Percentiles rank a stretch among this genome's conserved stretches.
Conservation (phyloP, 1,140 invertebrate genomes). For the Drosophila ogumai region DNA sequence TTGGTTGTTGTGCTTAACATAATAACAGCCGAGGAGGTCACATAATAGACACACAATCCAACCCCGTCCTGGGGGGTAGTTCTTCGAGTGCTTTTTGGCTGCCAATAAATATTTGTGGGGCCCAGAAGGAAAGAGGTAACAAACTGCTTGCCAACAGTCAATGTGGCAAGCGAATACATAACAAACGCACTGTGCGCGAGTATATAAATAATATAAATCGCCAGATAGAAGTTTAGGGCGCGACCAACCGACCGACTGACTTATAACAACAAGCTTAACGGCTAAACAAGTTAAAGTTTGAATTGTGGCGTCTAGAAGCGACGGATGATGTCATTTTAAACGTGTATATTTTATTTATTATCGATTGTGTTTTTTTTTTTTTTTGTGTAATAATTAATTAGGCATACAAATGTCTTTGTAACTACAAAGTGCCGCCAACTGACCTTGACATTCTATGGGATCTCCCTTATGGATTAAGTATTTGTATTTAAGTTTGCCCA, state of each 20-base stretch:
- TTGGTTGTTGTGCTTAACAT: conserved; percentile 81
- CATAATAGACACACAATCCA: conserved; percentile 57
- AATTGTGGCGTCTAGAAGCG: conserved; percentile 38
- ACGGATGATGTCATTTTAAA: conserved; percentile 71
- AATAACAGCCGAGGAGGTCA: conserved; percentile 77
- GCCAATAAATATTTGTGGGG: conserved; percentile 66
- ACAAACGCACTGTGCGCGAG: conserved; percentile 66
- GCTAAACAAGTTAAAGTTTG: conserved; percentile 64
- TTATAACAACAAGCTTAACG: conserved; percentile 48
- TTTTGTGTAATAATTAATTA: conserved; percentile 75
- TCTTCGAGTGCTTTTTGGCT: conserved; percentile 67
- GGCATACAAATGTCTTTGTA: conserved; percentile 53
- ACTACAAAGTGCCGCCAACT: conserved; percentile 43
- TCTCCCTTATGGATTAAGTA: conserved; percentile 1
- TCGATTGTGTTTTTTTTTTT: conserved; percentile 63
- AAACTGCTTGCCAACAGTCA: conserved; percentile 73
- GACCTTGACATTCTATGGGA: conserved; percentile 53
- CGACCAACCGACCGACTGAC: conserved; percentile 70
- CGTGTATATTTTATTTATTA: conserved; percentile 46
- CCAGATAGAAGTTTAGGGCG: conserved; percentile 63
- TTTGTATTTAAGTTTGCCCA: neutral
- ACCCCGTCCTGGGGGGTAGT: conserved; percentile 45
- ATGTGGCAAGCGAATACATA: conserved; percentile 48
- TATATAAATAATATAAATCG: conserved; percentile 75
- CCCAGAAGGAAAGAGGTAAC: conserved; percentile 66